Base-by-base conservation (phyloP, 2,113 vertebrate genomes). In the Alectura lathami region DNA sequence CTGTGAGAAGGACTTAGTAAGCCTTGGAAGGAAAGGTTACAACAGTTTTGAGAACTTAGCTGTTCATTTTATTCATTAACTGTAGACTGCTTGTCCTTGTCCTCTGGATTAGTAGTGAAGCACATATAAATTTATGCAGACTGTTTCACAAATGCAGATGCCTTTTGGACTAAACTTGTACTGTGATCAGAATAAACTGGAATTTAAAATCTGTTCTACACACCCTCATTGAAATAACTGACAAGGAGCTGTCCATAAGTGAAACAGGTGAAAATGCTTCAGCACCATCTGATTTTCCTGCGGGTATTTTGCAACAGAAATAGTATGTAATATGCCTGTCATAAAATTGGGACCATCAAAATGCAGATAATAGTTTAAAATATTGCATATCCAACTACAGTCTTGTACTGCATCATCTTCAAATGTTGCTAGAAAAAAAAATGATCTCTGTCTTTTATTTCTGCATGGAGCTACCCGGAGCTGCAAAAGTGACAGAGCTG, bases 251-350 rank as follows among this genome's bases (percentile, higher is more conserved):
- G 87, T 89, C 82, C 9, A 42, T 83, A 76, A 70, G 92, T 92
- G 64, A 95, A 97, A 96, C 91, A 97, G 87, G 93, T 97, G 91
- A 88, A 63, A 40, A 86, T 76, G 79, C 38, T 74, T 91, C 79
- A 48, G 23, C 63, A 91, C 79, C 87, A 95, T 87, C 91, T 93
- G 93, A 77, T 66, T 83, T 64, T 86, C 91, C 48, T 62, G 91
- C 89, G 90, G 96, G 85, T 83, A 56, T 72, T 79, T 29, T 54
- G 60, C 56, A 83, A 85, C 86, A 96, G 91, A 97, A 97, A 97
- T 95, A 86, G 83, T 60, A 90, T 97, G 97, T 97, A 94, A 94
- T 81, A 87, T 82, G 90, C 77, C 91, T 97, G 75, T 95, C 93
- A 95, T 94, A 76, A 92, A 94, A 94, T 22, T 12, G 11, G 47